These are phyloP conservation scores for Epizoanthus illoricatus DNA, from an alignment of 92 coral and sea anemone genomes.

Conservation along the genomic window DNA sequence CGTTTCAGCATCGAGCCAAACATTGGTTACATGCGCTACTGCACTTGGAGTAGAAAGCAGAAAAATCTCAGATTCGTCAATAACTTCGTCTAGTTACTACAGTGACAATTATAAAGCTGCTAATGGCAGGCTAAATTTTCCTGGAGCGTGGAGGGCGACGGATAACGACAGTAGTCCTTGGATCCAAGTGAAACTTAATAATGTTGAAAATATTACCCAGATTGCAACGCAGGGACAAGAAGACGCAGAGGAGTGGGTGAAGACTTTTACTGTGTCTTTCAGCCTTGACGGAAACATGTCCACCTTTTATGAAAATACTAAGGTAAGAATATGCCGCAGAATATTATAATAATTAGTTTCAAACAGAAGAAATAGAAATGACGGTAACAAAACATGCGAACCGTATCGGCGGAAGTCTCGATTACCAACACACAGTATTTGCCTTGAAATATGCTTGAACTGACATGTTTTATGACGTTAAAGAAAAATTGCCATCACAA, in stretches of 20 bases:
- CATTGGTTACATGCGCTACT: background rate
- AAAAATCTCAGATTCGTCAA: background rate
- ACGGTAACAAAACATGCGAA: too few relatives aligned
- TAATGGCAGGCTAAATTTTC: background rate
- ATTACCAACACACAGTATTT: too few relatives aligned
- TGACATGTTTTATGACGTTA: too few relatives aligned
- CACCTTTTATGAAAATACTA: background rate
- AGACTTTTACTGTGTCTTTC: background rate
- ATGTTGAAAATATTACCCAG: slow-evolving; percentile 4
- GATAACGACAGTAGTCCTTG: slow-evolving; percentile 1
- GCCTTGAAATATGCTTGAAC: too few relatives aligned
- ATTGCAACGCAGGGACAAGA: slow-evolving; percentile 1
- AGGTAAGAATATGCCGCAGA: background rate
- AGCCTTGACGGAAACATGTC: background rate
- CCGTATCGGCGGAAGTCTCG: too few relatives aligned
- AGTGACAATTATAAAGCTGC: background rate
- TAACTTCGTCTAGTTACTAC: slow-evolving; percentile 13
- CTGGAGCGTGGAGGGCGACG: slow-evolving; percentile 15
- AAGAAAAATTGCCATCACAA: too few relatives aligned
- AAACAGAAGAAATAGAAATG: too few relatives aligned
- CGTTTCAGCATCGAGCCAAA: background rate
- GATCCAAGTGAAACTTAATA: background rate
- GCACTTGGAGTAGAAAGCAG: background rate
- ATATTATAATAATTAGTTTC: background rate
- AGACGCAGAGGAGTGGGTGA: slow-evolving; percentile 6